Evolutionary conservation across 2,797 vertebrate species (phyloP), one percentile per base, ranked within the genome.

Genomic region (Setipinna tenuifilis): DNA sequence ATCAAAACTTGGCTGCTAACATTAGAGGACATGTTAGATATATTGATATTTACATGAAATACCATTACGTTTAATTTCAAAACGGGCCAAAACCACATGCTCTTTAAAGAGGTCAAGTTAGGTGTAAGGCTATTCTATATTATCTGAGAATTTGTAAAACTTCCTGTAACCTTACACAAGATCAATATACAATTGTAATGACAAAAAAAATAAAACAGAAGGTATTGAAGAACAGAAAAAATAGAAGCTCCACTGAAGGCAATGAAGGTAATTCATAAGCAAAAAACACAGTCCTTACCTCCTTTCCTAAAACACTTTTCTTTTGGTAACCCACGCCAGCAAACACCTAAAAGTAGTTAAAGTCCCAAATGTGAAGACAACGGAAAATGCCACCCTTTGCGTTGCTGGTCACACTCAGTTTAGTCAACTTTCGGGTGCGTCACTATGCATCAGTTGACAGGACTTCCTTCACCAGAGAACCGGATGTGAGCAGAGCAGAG

Each of bases 391-490:
- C 71, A 41, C 6, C 31, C 28, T 28, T 31, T 61, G 65, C 25
- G 11, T 84, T 84, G 71, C 71, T 78, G 71, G 71, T 78, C 71
- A 78, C 71, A 78, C 71, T 78, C 17, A 19, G 71, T 78, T 78
- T 78, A 78, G 71, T 78, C 71, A 44, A 78, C 14, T 19, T 41
- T 78, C 19, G 41, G 41, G 71, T 41, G 71, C 71, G 71, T 78
- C 71, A 78, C 31, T 19, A 7, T 78, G 71, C 35, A 78, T 78
- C 71, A 78, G 71, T 21, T 44, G 35, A 75, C 68, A 35, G 35
- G 68, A 78, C 71, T 78, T 78, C 71, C 71, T 78, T 12, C 35
- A 21, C 71, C 35, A 78, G 35, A 1, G 16, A 17, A 78, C 71
- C 71, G 35, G 71, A 78, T 78, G 68, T 75, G 28, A 17, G 71